phyloP scores from a whole-genome alignment of 2,113 vertebrate species.

The Silurus asotus region DNA sequence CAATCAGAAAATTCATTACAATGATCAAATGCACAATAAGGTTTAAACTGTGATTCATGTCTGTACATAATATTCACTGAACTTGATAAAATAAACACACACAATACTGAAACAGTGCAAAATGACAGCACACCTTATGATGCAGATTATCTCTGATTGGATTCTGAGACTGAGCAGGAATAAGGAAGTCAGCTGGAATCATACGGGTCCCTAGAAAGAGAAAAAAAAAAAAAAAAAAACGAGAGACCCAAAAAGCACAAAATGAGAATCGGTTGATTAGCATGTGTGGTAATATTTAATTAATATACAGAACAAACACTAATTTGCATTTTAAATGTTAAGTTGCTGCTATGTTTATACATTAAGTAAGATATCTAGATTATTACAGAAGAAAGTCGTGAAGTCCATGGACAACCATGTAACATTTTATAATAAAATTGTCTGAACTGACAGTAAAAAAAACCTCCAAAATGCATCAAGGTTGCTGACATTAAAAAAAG shows the following conservation, averaged over 20 bases:
- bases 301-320: too few species aligned
- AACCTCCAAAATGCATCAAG: too few species aligned
- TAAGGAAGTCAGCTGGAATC: conserved; percentile 95
- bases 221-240: not conserved
- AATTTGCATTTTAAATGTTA: too few species aligned
- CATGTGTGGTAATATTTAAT: too few species aligned
- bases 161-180: conserved; percentile 91
- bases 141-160: conserved; percentile 90
- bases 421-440: too few species aligned
- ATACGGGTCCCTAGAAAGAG: conserved; percentile 83
- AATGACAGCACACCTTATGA: conserved; percentile 80
- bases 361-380: too few species aligned
- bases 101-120: not conserved
- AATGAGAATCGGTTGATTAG: too few species aligned
- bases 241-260: not conserved
- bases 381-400: too few species aligned
- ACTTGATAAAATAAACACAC: not conserved
- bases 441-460: too few species aligned
- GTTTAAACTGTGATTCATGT: not conserved
- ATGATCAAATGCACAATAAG: not conserved
- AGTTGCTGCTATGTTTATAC: too few species aligned
- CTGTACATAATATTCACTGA: not conserved
- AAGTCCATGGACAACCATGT: not conserved
- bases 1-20: not conserved
- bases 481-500: too few species aligned